A percentile compares a stretch with the other conserved stretches of the same genome.
Evolutionary conservation across 2,797 vertebrate genomes (phyloP).

Genomic region (Onychomys torridus): DNA sequence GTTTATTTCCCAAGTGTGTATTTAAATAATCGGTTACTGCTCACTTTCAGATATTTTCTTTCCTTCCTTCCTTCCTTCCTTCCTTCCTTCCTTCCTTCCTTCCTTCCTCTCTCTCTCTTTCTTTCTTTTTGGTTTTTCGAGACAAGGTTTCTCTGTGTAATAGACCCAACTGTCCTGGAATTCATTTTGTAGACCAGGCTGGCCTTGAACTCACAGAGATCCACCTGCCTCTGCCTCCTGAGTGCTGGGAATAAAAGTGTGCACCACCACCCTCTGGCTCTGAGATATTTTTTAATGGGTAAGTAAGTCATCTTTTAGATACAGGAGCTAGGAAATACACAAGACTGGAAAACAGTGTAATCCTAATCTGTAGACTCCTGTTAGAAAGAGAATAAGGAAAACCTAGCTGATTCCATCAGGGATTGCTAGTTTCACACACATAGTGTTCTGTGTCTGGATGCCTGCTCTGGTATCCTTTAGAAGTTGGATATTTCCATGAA

Average conservation of each 20-base stretch:
- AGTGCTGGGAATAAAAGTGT: not conserved
- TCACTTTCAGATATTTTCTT: not conserved
- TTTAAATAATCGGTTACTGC: conserved; percentile 52
- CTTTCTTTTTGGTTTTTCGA: not conserved
- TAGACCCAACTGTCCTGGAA: not conserved
- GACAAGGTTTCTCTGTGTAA: not conserved
- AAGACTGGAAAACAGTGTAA: not conserved
- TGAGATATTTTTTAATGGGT: not conserved
- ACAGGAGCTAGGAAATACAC: not conserved
- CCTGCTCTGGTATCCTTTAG: not conserved
- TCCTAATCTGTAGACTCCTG: not conserved
- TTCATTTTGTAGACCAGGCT: not conserved
- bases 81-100: too few species aligned
- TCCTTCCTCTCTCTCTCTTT: too few species aligned
- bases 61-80: too few species aligned
- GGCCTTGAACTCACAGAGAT: not conserved
- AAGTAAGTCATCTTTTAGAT: conserved; percentile 19
- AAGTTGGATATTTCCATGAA: conserved; percentile 28
- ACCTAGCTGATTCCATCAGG: not conserved
- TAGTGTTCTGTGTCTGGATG: not conserved
- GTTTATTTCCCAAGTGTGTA: conserved; percentile 42
- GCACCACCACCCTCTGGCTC: accelerated
- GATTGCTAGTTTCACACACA: not conserved
- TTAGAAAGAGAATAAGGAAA: not conserved
- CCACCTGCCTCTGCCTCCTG: not conserved